Evolutionary conservation across 2,888 invertebrate species (phyloP).

Genomic region (Rhagonycha fulva): DNA sequence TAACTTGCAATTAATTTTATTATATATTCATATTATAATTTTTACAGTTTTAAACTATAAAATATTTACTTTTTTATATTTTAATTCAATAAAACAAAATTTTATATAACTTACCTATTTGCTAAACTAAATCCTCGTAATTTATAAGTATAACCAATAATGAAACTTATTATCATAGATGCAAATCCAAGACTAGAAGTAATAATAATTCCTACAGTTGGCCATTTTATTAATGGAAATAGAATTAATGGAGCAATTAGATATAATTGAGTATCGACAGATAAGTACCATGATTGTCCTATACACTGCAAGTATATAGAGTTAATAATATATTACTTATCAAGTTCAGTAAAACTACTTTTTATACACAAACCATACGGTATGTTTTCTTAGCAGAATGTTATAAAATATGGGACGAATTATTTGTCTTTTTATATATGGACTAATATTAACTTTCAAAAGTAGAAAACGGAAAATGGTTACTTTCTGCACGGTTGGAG

Average conservation of each 20-base stretch:
- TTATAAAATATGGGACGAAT: no score
- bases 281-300: not conserved
- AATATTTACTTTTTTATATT: no score
- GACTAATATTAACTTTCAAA: no score
- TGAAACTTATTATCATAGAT: not conserved
- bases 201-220: not conserved
- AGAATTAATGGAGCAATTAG: not conserved
- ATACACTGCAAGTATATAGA: conserved; percentile 38
- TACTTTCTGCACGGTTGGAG: no score
- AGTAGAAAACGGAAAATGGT: no score
- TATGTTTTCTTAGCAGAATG: no score
- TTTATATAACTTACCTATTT: not conserved
- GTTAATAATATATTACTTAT: not conserved
- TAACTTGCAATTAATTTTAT: no score
- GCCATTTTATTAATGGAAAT: not conserved
- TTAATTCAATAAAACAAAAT: no score
- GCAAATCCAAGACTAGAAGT: not conserved
- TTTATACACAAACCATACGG: no score
- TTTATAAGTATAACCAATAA: not conserved
- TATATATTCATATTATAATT: no score
- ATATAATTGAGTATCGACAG: not conserved
- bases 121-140: not conserved
- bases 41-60: no score
- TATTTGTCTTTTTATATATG: no score
- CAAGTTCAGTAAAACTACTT: not conserved